Percentiles rank a stretch among this genome's conserved stretches.
Conservation (phyloP, 1,140 invertebrate species). For the Pristionchus pacificus region DNA sequence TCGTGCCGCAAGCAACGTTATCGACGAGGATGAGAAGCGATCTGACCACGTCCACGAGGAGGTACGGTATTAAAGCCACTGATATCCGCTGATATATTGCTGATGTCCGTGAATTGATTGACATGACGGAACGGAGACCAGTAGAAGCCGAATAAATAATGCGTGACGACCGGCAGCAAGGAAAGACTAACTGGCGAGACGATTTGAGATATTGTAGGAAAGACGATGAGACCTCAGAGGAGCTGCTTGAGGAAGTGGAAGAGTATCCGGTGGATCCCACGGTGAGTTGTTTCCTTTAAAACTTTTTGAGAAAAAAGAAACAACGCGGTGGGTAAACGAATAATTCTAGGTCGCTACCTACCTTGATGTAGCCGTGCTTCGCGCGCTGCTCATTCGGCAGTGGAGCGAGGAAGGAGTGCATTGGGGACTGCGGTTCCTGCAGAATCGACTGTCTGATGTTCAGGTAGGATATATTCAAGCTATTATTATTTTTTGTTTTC, state of each 20-base stretch:
- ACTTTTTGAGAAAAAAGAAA: not conserved
- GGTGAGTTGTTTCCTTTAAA: not conserved
- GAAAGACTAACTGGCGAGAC: too few relatives aligned
- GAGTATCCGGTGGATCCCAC: not conserved
- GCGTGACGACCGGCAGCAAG: too few relatives aligned
- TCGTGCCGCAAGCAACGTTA: slow-evolving; percentile 23
- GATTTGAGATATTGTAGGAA: not conserved
- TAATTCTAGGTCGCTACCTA: slow-evolving; percentile 70
- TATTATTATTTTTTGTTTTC: not conserved
- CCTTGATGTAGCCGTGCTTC: slow-evolving; percentile 86
- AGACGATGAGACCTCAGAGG: not conserved
- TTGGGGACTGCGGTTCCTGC: slow-evolving; percentile 84
- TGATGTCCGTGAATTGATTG: not conserved
- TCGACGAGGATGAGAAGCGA: not conserved
- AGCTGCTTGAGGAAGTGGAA: not conserved
- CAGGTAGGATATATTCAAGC: slow-evolving; percentile 18
- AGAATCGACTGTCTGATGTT: slow-evolving; percentile 60
- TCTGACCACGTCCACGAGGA: not conserved
- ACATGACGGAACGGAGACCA: not conserved
- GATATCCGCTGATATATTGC: not conserved
- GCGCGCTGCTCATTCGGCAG: slow-evolving; percentile 90
- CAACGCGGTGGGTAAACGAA: not conserved
- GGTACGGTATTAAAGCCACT: not conserved
- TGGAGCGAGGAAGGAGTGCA: slow-evolving; percentile 96
- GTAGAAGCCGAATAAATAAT: too few relatives aligned